Conservation (phyloP, 1,140 invertebrate species). For the Lutraria rhynchaena region DNA sequence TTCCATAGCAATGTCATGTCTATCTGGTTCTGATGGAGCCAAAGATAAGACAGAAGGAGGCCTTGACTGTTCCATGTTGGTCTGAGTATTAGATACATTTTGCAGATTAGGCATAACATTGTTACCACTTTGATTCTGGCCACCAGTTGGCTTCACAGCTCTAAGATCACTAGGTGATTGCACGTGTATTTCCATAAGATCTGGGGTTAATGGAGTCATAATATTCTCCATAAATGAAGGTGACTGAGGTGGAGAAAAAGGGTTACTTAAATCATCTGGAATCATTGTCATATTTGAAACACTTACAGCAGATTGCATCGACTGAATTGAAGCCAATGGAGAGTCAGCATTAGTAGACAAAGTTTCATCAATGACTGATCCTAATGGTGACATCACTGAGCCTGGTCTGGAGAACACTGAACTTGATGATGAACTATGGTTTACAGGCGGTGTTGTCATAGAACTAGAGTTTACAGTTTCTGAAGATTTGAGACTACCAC, state of each 20-base stretch:
- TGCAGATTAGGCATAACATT: conserved; percentile 33
- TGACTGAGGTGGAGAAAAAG: conserved; percentile 67
- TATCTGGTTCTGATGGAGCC: conserved; percentile 79
- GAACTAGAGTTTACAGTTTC: conserved; percentile 9
- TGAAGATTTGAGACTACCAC: conserved; percentile 27
- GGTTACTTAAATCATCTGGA: conserved; percentile 71
- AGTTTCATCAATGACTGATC: conserved; percentile 54
- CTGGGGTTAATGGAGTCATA: conserved; percentile 73
- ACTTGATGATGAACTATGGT: not conserved
- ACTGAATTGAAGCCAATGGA: conserved; percentile 55
- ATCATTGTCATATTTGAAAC: conserved; percentile 66
- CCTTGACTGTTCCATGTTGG: conserved; percentile 72
- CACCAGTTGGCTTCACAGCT: not conserved
- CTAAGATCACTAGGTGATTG: conserved; percentile 33
- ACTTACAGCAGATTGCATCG: conserved; percentile 67
- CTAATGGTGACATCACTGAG: conserved; percentile 50
- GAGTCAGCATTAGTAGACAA: conserved; percentile 46
- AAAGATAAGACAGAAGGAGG: conserved; percentile 79
- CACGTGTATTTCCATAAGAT: conserved; percentile 71
- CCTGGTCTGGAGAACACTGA: conserved; percentile 41
- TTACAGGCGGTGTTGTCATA: conserved; percentile 34
- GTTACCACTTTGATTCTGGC: conserved; percentile 34
- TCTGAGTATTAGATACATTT: conserved; percentile 2
- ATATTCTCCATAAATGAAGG: conserved; percentile 67
- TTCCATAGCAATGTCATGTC: conserved; percentile 59